Evolutionary conservation across 1,140 invertebrate species (phyloP), one percentile per base, ranked within the genome.

Genomic region (Brachionus manjavacas): DNA sequence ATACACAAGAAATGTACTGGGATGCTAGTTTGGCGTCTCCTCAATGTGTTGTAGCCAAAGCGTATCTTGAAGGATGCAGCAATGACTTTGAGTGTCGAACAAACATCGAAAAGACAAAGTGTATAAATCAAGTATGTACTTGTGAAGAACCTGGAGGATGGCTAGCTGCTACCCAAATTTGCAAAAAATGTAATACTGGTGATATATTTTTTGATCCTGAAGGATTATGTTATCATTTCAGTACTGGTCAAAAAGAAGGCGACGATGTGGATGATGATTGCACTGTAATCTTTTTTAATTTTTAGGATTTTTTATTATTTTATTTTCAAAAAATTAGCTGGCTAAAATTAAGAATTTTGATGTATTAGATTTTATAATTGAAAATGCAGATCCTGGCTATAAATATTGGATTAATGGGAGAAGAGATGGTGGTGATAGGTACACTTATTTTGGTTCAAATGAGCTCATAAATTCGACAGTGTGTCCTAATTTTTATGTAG

Each of bases 221-320:
- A 68, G 52, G 52, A 16, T 23, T 55, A 55, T 68, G 64, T n/a
- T 68, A 68, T 68, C 64, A 68, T 14, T 68, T 68, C 28, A 68
- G 64, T 68, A 68, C 64, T 35, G 23, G 16, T 31, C 12, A 1
- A 55, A 55, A 55, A 16, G 14, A 55, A 0, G 52, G 64, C 11
- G 64, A 68, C 12, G 25, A 68, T 68, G 64, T 68, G 4, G 9
- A 68, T 35, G 12, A 28, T 55, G 14, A 55, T 55, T 55, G 52
- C 52, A 55, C 52, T 55, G 52, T 55, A 16, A 55, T 55, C 20
- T 16, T 55, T 55, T 16, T 55, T 55, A 23, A 16, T 20, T 25
- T 68, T 28, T 68, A 28, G 12, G 4, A 31, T 35, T 68, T 23
- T 64, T n/a, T n/a, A n/a, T n/a, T 16, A 35, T 3, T 16, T 68